phyloP scores from a whole-genome alignment of 2,888 invertebrate species.

The Euclidia mi region DNA sequence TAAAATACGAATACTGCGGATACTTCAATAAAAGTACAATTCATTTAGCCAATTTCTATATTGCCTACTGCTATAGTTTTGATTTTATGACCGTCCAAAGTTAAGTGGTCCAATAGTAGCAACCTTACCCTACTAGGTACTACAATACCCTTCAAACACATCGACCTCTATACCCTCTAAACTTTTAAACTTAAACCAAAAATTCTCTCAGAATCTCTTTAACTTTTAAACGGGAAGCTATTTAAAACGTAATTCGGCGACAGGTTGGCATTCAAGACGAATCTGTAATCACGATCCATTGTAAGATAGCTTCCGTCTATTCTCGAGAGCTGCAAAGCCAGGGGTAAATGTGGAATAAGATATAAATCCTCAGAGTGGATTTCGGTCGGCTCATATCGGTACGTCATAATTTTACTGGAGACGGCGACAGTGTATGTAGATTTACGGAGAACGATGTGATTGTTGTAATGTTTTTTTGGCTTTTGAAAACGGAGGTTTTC shows the following conservation, averaged over 20 bases:
- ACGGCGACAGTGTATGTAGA: slow-evolving; percentile 1
- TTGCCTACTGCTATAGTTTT: no score
- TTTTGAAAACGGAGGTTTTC: background rate
- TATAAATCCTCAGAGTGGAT: slow-evolving; percentile 23
- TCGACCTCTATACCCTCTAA: background rate
- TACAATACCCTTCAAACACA: no score
- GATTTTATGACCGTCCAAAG: no score
- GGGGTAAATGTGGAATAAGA: slow-evolving; percentile 41
- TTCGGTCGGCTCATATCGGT: slow-evolving; percentile 3
- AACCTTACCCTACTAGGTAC: no score
- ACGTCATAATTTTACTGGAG: slow-evolving; percentile 10
- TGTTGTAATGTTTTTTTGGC: background rate
- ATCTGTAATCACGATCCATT: slow-evolving; percentile 46
- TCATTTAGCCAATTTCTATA: no score
- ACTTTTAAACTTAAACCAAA: no score
- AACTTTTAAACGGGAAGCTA: slow-evolving; percentile 33
- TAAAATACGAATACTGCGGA: no score
- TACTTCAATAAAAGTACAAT: no score
- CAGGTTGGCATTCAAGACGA: slow-evolving; percentile 21
- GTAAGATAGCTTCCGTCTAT: slow-evolving; percentile 43
- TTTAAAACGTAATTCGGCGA: slow-evolving; percentile 45
- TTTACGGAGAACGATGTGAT: background rate
- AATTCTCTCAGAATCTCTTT: background rate
- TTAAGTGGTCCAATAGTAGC: no score
- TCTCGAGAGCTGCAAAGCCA: slow-evolving; percentile 39